Base-by-base conservation (phyloP, 1,140 invertebrate species). In the Armadillidium nasatum region DNA sequence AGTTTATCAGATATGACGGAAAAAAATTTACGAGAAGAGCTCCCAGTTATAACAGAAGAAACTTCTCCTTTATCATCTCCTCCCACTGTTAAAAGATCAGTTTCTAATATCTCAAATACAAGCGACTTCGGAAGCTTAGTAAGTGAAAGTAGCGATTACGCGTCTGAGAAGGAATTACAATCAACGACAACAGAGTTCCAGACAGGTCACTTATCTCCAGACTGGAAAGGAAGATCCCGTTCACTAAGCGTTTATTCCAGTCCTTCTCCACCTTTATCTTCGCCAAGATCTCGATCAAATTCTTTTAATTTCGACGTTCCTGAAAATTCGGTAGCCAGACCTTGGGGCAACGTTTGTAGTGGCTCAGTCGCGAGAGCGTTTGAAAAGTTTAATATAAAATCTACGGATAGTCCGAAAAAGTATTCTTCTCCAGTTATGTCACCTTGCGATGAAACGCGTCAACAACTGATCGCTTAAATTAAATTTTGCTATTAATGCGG, bases 221-320 rank as follows among this genome's bases (percentile, higher is more conserved):
- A 23, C 7, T 73, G 44, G 76, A 81, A 75, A 68, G 75, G 74
- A 21, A 60, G 82, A 44, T 77, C 79, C 7, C 73, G 79, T 10
- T 81, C 79, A 9, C 50, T 78, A 66, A 82, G 80, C 76, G 76
- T 81, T 74, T 81, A 83, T 67, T 73, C 79, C 6, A 74, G 76
- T 19, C 72, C 78, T 11, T 60, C 78, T 4, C 76, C 72, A 10
- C 75, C 76, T 46, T 76, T 80, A 10, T 74, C 77, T 7, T 74
- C 77, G 72, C 75, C 75, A 15, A 70, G 77, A 6, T 78, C 75
- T 33, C 46, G 79, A 10, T 80, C 79, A 7, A 80, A 80, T 60
- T 80, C 79, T 13, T 76, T 80, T 68, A 78, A 80, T 72, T 71
- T 78, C 9, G 72, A 71, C 19, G 72, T 78, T 66, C 69, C 77